Base-by-base conservation (phyloP, 1,140 invertebrate species). In the Lepidurus packardi region DNA sequence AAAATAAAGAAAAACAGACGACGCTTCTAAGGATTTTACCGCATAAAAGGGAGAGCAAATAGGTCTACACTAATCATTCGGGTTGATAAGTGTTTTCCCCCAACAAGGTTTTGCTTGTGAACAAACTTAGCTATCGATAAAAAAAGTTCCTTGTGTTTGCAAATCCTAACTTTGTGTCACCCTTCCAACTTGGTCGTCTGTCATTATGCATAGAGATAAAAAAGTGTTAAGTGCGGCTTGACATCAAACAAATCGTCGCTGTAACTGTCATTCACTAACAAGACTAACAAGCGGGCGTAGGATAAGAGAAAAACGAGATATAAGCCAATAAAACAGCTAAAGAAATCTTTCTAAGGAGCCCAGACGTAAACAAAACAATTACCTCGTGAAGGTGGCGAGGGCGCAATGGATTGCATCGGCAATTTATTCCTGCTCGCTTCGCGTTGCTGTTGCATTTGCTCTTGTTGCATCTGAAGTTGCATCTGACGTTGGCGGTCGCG, bases 401-500 rank as follows among this genome's bases (percentile, higher is more conserved):
- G 53, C 53, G 1, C 53, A 65, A 65, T 65, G 5, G 53, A 21
- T 21, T 9, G 53, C 13, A 16, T n/a, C 8, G 53, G 53, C 53
- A 65, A 21, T 65, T 21, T 13, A 65, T 21, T 65, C 21, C 21
- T 65, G 53, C 16, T n/a, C 16, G 53, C 53, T 65, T 65, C 53
- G 53, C 53, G 53, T 21, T 65, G 53, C 44, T 77, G 41, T 45
- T 78, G 76, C 34, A 80, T 74, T 77, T 82, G 80, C 42, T 80
- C 73, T 21, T 77, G 65, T 78, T 82, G 81, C 76, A 82, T 80
- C 73, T 81, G 74, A 4, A 76, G 43, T 73, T 80, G 80, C 78
- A 81, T 79, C 34, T 83, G 80, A 25, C 80, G 74, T 41, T 82
- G 80, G 24, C 82, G 73, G 74, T 83, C 82, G 73, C 82, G 77